Evolutionary conservation across 2,888 invertebrate species (phyloP).

Genomic region (Eueremaeus valkanovi): DNA sequence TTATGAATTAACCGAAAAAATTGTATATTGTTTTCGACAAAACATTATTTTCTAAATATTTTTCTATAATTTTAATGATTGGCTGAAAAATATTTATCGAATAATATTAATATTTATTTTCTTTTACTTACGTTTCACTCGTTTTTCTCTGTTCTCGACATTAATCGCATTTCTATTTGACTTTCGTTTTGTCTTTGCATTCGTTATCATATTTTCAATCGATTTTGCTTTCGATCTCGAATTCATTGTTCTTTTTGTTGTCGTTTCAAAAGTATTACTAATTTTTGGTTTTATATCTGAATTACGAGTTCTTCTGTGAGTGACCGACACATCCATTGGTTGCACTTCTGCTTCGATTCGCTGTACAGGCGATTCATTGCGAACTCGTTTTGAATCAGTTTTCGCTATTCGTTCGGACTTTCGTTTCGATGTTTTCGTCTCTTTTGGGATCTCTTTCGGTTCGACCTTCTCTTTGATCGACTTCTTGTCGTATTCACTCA

Average conservation of each 20-base stretch:
- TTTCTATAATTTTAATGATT: no score
- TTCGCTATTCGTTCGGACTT: background rate
- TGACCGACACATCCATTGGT: background rate
- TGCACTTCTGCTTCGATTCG: background rate
- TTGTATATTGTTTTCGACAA: no score
- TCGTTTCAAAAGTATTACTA: no score
- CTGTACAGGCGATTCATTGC: background rate
- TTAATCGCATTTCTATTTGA: background rate
- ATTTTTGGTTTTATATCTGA: no score
- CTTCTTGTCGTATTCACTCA: constrained; percentile 33
- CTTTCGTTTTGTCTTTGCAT: background rate
- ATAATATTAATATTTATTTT: background rate
- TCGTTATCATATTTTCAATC: background rate
- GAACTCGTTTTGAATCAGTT: background rate
- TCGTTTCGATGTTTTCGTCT: constrained; percentile 8
- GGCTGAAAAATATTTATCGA: background rate
- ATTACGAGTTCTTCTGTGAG: background rate
- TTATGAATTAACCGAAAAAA: no score
- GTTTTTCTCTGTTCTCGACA: background rate
- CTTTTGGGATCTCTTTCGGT: constrained; percentile 24
- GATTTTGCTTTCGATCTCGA: background rate
- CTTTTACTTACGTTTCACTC: background rate
- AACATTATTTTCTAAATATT: no score
- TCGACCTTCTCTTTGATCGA: constrained; percentile 16
- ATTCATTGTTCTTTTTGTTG: background rate